Base-by-base conservation (phyloP, 2,797 vertebrate species). In the Leptoclinus maculatus region DNA sequence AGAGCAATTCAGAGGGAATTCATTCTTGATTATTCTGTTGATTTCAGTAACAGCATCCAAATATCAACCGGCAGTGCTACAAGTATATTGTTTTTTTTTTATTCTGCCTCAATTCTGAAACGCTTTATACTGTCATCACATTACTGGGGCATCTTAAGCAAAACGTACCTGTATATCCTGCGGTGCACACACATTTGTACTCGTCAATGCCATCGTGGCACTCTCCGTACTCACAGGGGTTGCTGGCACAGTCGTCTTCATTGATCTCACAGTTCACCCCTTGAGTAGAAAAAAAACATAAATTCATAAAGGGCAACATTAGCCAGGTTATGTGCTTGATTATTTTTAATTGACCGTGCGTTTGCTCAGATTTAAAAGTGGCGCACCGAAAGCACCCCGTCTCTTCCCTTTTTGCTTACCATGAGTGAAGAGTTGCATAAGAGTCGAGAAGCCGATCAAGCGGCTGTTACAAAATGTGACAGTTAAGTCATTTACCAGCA, bases 191-290 rank as follows among this genome's bases (percentile, higher is more conserved):
- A 79, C 98, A 99, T 63, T 95, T 96, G 89, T 97, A 99, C 59
- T 95, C 95, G 49, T 97, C 97, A 69, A 99, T 96, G 41, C 97
- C 97, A 41, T 99, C 98, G 25, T 95, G 91, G 73, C 98, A 99
- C 73, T 92, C 93, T 74, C 98, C 98, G 0, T 96, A 92, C 66
- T 95, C 80, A 81, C 98, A 99, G 0, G 97, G 98, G 87, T 95
- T 97, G 87, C 94, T 97, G 27, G 95, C 95, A 78, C 98, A 99
- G 89, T 99, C 98, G 29, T 99, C 95, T 45, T 96, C 93, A 89
- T 99, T 98, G 76, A 95, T 96, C 87, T 99, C 97, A 93, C 98
- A 99, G 86, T 99, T 98, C 76, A 94, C 76, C 19, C 98, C 98
- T 99, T 99, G 78, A 58, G 17, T 1, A 74, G 41, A 45, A 17